Conservation (phyloP, 2,113 vertebrate genomes). For the Stegastes partitus region DNA sequence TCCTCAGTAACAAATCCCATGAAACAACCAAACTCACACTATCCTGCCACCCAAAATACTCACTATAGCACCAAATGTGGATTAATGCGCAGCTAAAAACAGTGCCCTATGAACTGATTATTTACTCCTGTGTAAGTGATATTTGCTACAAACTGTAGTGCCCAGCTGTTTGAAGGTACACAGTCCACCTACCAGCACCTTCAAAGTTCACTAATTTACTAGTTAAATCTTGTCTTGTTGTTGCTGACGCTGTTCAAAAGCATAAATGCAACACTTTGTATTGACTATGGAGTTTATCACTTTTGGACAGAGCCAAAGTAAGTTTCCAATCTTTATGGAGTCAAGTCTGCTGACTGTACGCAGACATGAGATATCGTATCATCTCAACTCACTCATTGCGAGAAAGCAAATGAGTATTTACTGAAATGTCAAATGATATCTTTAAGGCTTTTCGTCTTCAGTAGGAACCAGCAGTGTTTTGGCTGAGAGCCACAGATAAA, state of each 20-base stretch:
- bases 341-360: not conserved
- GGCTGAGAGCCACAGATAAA: not conserved
- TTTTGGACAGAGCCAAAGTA: not conserved
- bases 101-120: not conserved
- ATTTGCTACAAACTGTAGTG: not conserved
- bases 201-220: no score
- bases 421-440: not conserved
- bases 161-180: not conserved
- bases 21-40: conserved; percentile 3
- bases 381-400: not conserved
- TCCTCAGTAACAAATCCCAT: conserved; percentile 2
- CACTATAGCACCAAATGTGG: conserved; percentile 4
- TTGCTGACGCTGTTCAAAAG: not conserved
- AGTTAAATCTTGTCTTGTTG: no score
- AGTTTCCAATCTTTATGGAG: not conserved
- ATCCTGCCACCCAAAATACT: not conserved
- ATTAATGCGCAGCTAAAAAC: not conserved
- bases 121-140: not conserved
- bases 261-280: not conserved
- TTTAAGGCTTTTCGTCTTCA: not conserved
- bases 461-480: not conserved
- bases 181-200: no score
- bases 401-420: not conserved
- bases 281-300: not conserved
- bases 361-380: not conserved